Conservation (phyloP, 2,888 invertebrate species). For the Leucoptera coffeella region DNA sequence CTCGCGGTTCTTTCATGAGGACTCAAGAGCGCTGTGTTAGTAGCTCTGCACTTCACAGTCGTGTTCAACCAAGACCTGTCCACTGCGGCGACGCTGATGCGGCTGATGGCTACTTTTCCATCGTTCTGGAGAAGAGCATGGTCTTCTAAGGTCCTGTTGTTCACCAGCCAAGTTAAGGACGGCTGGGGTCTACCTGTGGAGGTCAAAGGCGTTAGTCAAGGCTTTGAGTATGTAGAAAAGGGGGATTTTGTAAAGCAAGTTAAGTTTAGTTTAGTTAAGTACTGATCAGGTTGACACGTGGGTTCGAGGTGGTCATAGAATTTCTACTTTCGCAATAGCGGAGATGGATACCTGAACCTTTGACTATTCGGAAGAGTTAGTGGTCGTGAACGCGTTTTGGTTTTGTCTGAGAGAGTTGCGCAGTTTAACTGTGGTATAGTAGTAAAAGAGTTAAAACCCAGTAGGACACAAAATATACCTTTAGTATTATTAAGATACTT, state of each 20-base stretch:
- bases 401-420: too few relatives aligned
- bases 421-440: too few relatives aligned
- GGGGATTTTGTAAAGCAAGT: not conserved
- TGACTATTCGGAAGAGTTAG: too few relatives aligned
- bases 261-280: too few relatives aligned
- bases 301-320: too few relatives aligned
- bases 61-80: conserved; percentile 74
- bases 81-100: conserved; percentile 65
- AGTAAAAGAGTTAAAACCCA: too few relatives aligned
- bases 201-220: conserved; percentile 4
- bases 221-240: not conserved
- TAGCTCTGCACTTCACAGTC: conserved; percentile 78
- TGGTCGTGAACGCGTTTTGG: too few relatives aligned
- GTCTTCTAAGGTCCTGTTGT: conserved; percentile 64
- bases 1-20: conserved; percentile 74
- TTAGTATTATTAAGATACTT: too few relatives aligned
- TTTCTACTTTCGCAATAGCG: too few relatives aligned
- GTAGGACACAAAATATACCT: too few relatives aligned
- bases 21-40: conserved; percentile 73
- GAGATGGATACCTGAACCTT: too few relatives aligned
- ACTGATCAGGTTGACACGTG: too few relatives aligned
- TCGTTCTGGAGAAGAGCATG: conserved; percentile 62
- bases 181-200: conserved; percentile 71
- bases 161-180: conserved; percentile 72
- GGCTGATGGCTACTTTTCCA: conserved; percentile 67